Conservation (phyloP, 2,113 vertebrate species). For the Scomber colias region DNA sequence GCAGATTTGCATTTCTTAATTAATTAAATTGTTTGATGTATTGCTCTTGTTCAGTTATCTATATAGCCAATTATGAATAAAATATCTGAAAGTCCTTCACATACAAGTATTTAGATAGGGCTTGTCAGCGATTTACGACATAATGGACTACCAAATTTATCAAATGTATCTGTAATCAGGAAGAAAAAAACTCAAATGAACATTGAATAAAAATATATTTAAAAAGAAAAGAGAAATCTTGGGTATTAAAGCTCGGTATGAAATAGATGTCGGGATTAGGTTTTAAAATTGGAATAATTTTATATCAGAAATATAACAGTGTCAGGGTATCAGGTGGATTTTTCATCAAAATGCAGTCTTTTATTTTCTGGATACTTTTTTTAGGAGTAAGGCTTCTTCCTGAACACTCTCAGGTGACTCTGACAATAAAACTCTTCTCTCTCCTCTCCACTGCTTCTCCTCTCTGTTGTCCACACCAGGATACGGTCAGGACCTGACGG, state of each 20-base stretch:
- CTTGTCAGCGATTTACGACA: no score
- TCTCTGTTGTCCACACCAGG: slow-evolving; percentile 79
- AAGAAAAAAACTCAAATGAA: no score
- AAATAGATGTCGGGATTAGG: background rate
- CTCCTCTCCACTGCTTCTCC: background rate
- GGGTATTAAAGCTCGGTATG: background rate
- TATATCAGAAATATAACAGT: background rate
- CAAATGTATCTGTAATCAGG: no score
- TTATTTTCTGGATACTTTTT: background rate
- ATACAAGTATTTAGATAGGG: no score
- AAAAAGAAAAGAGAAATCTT: no score
- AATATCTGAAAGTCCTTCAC: background rate
- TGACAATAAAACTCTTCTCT: slow-evolving; percentile 3
- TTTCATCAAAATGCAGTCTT: background rate
- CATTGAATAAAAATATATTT: no score
- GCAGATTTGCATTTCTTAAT: background rate
- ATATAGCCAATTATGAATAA: background rate
- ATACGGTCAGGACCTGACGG: slow-evolving; percentile 98
- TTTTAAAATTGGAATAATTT: background rate
- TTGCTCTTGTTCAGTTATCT: background rate
- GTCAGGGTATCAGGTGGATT: slow-evolving; percentile 31
- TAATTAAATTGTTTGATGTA: background rate
- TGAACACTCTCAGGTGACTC: background rate
- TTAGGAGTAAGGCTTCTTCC: slow-evolving; percentile 27
- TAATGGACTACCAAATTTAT: no score